Conservation (phyloP, 2,888 invertebrate species). For the Polydrusus cervinus region DNA sequence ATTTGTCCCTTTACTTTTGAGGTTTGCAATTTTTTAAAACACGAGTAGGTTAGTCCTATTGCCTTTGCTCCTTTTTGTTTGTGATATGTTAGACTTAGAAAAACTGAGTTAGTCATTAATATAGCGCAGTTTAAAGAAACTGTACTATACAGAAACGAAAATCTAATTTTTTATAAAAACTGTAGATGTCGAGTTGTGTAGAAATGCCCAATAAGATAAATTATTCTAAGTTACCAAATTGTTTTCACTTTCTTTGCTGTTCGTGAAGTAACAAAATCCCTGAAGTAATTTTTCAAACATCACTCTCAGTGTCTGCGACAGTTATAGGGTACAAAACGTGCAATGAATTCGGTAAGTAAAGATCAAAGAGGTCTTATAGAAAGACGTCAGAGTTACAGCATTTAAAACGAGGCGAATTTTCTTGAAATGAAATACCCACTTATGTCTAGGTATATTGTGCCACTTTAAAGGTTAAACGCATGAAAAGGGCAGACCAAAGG, state of each 20-base stretch:
- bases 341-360: slow-evolving; percentile 18
- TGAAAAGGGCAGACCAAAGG: slow-evolving; percentile 33
- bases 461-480: slow-evolving; percentile 30
- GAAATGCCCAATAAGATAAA: neutral
- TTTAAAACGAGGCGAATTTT: slow-evolving; percentile 35
- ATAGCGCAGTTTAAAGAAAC: too few species aligned
- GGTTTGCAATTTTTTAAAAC: too few species aligned
- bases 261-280: slow-evolving; percentile 20
- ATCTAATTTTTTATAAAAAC: too few species aligned
- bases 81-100: too few species aligned
- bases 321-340: slow-evolving; percentile 19
- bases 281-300: slow-evolving; percentile 21
- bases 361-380: slow-evolving; percentile 32
- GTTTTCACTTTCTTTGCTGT: slow-evolving; percentile 8
- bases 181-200: too few species aligned
- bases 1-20: too few species aligned
- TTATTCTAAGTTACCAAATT: slow-evolving; percentile 1
- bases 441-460: slow-evolving; percentile 41
- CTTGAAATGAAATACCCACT: slow-evolving; percentile 41
- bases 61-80: too few species aligned
- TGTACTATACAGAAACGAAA: too few species aligned
- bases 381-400: slow-evolving; percentile 26
- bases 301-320: slow-evolving; percentile 21
- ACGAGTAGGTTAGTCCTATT: too few species aligned
- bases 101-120: too few species aligned